Conservation (phyloP, 2,113 vertebrate genomes). For the Phalacrocorax pelagicus region DNA sequence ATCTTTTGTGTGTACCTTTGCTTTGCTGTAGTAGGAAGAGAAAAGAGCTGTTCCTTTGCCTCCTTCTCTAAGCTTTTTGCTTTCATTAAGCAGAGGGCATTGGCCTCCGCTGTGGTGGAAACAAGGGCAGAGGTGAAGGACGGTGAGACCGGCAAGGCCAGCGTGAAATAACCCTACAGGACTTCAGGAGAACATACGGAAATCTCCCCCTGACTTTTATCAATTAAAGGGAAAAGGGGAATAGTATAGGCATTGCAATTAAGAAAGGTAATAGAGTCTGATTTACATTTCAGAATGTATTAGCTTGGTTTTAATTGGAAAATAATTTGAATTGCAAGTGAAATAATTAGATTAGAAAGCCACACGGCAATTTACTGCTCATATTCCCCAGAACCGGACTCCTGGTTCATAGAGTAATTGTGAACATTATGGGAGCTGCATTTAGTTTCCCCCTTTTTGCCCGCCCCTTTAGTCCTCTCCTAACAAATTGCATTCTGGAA, state of each 20-base stretch:
- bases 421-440: neutral
- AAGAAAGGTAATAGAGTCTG: constrained; percentile 65
- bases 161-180: neutral
- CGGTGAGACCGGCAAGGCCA: neutral
- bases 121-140: neutral
- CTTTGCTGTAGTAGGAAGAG: neutral
- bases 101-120: neutral
- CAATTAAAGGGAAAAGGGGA: constrained; percentile 56
- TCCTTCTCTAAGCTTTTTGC: neutral
- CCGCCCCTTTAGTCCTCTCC: neutral
- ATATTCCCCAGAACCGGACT: constrained; percentile 43
- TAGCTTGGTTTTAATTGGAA: constrained; percentile 71
- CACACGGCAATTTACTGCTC: constrained; percentile 52
- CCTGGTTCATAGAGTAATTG: constrained; percentile 6
- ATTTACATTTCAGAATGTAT: constrained; percentile 73
- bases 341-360: constrained; percentile 74
- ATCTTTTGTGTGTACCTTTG: neutral
- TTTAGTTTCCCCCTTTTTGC: neutral
- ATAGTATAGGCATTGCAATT: constrained; percentile 53
- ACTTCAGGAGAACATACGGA: neutral
- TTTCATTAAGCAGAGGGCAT: neutral
- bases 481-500: neutral
- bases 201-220: constrained; percentile 27
- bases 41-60: neutral
- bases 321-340: constrained; percentile 74